Base-by-base conservation (phyloP, 1,140 invertebrate species). In the Sminthurinus signatus region DNA sequence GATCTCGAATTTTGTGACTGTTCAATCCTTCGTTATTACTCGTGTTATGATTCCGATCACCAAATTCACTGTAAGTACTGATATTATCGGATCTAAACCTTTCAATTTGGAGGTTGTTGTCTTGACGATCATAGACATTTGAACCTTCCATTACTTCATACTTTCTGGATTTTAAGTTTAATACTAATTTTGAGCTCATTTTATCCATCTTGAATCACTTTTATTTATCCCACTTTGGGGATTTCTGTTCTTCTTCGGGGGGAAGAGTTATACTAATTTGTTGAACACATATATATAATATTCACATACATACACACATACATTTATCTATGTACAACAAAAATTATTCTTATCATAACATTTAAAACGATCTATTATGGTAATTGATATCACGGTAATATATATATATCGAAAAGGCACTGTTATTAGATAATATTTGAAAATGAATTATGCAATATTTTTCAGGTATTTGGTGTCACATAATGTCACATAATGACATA, bases 131-230 rank as follows among this genome's bases (percentile, higher is more conserved):
- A 1, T 61, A 64, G 23, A 46, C 46, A 44, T 71, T 71, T 27
- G 52, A 28, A 8, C 70, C 70, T 5, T 68, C 67, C 70, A 71
- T 71, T 21, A 71, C 70, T 57, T 71, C 63, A 50, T 71, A 71
- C 3, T 57, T 43, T 8, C 66, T 29, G 17, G 65, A 68, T 43
- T 71, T 71, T n/a, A 71, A 32, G 44, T 68, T 71, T n/a, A 60
- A 32, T 21, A 65, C 67, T 39, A 71, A 52, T 42, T 68, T 68
- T 46, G 66, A 64, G 48, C 66, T 62, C n/a, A 71, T 51, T 54
- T 67, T 68, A 39, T 67, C 69, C 69, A 70, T 69, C 15, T 21
- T 46, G 21, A n/a, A 21, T 5, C 21, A 21, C 8, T 17, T 10
- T 17, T 10, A 17, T 46, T 17, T 4, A n/a, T 5, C 3, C 4